These are phyloP conservation scores for Axinella damicornis DNA, from an alignment of 37 sponge, comb jelly and placozoan species.

Conservation along the genomic window DNA sequence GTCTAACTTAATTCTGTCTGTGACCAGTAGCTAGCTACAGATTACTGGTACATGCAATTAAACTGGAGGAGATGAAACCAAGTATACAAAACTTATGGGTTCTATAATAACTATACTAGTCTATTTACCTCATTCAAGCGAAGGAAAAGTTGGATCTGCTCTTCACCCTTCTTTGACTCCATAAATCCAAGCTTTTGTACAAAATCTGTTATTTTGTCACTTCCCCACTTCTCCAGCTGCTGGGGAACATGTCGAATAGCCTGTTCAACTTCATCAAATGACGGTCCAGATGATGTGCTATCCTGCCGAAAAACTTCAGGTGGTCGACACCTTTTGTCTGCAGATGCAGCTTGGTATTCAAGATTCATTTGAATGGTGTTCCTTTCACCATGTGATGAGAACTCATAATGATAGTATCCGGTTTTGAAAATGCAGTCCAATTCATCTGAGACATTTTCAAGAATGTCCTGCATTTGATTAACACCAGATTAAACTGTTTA, in stretches of 20 bases:
- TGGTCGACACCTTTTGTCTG: no score
- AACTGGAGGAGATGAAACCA: no score
- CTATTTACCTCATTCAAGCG: constrained; percentile 52
- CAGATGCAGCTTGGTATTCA: neutral
- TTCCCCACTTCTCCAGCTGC: constrained; percentile 30
- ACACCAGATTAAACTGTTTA: no score
- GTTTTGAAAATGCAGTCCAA: constrained; percentile 59
- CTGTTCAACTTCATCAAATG: no score
- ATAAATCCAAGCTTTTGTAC: constrained; percentile 91
- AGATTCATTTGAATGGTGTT: neutral
- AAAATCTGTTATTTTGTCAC: constrained; percentile 76
- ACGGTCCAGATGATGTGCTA: no score
- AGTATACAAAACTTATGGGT: no score
- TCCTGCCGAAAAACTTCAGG: no score
- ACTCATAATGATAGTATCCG: constrained; percentile 56
- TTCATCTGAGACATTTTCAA: constrained; percentile 59
- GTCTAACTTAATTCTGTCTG: no score
- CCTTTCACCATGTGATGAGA: neutral
- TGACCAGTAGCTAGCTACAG: no score
- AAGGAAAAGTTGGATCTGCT: constrained; percentile 53
- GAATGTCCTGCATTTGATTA: constrained; percentile 27
- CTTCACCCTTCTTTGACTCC: constrained; percentile 72
- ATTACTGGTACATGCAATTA: no score
- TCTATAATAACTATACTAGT: no score
- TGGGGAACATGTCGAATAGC: no score